A percentile compares a stretch with the other conserved stretches of the same genome.
phyloP scores from a whole-genome alignment of 2,113 vertebrate species.

The Pedetes capensis region DNA sequence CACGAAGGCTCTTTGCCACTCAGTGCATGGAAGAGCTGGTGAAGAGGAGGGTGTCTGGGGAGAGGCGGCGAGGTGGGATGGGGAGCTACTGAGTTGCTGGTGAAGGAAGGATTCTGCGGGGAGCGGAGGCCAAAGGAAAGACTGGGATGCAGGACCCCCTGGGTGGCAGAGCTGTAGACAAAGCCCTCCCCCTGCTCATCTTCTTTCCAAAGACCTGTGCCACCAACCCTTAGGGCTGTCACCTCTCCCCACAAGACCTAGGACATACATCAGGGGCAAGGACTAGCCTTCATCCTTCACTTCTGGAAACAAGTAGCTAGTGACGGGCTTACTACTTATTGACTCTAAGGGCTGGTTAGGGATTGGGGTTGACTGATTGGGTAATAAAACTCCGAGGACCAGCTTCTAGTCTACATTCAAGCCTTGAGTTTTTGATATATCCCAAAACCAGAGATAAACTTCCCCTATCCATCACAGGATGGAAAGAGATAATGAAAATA shows the following conservation, averaged over 20 bases:
- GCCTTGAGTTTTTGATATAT: background rate
- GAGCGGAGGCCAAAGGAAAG: background rate
- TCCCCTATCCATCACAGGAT: fast-evolving
- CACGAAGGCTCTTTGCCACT: fast-evolving
- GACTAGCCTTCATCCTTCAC: no score
- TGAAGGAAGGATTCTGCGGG: fast-evolving
- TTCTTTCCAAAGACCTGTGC: background rate
- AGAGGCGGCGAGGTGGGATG: background rate
- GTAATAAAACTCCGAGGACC: background rate
- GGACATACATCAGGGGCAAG: no score
- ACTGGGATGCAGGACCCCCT: no score
- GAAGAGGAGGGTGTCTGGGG: fast-evolving
- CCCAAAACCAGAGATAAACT: background rate
- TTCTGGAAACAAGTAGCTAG: fast-evolving
- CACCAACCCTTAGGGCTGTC: background rate
- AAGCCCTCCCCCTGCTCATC: background rate
- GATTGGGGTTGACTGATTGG: background rate
- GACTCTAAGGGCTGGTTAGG: background rate
- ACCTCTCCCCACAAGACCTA: fast-evolving
- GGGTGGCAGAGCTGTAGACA: background rate
- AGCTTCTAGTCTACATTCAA: background rate
- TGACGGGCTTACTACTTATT: background rate
- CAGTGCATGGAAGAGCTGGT: background rate
- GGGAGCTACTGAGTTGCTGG: background rate
- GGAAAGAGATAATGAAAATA: background rate